Conservation (phyloP, 2,797 vertebrate genomes). For the Carapus acus region DNA sequence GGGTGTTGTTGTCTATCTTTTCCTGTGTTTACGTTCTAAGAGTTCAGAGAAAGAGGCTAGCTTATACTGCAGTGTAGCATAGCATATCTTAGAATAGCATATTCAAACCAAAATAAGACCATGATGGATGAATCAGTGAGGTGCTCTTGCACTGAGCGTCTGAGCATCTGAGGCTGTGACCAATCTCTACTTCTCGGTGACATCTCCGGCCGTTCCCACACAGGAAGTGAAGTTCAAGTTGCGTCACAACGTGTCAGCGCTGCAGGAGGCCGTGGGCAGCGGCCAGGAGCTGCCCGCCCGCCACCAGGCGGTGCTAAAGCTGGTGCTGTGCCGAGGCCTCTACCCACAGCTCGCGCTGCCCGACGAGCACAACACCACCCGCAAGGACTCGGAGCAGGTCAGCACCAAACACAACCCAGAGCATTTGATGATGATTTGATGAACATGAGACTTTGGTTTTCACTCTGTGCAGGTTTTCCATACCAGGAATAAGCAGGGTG, state of each 20-base stretch:
- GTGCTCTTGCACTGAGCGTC: no score
- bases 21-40: no score
- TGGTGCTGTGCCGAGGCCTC: constrained; percentile 84
- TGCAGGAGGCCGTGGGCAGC: constrained; percentile 69
- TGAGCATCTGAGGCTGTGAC: no score
- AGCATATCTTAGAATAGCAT: no score
- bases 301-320: constrained; percentile 78
- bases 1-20: no score
- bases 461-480: constrained; percentile 79
- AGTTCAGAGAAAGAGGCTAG: no score
- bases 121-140: no score
- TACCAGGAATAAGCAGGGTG: constrained; percentile 83
- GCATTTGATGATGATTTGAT: no score
- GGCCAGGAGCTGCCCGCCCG: constrained; percentile 71
- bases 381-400: constrained; percentile 91
- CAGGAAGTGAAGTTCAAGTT: constrained; percentile 94
- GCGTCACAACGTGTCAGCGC: constrained; percentile 79
- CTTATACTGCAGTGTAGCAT: no score
- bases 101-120: no score
- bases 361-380: constrained; percentile 80
- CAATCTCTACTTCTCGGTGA: no score
- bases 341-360: constrained; percentile 88
- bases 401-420: neutral
- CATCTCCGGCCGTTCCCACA: neutral
- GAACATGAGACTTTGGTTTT: no score